Conservation (phyloP, 92 coral and sea anemone species). For the Palythoa heliodiscus region DNA sequence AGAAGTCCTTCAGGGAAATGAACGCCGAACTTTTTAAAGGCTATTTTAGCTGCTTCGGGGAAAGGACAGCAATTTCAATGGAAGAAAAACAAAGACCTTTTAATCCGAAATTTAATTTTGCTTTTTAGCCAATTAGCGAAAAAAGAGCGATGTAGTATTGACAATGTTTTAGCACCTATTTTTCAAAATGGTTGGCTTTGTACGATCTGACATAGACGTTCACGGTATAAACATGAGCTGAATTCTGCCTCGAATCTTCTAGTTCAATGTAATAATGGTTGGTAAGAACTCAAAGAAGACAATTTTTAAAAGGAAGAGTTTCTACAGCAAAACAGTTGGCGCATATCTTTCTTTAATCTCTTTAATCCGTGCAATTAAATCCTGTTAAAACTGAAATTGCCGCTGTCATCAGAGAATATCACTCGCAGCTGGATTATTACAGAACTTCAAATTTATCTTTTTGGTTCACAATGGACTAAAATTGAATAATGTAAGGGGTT, state of each 20-base stretch:
- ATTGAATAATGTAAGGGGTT: too few species aligned
- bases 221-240: background rate
- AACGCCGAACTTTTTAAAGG: background rate
- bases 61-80: background rate
- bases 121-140: slow-evolving; percentile 4
- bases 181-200: background rate
- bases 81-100: slow-evolving; percentile 20
- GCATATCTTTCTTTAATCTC: too few species aligned
- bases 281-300: too few species aligned
- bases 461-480: too few species aligned
- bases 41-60: slow-evolving; percentile 9
- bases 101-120: slow-evolving; percentile 3
- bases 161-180: background rate
- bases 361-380: too few species aligned
- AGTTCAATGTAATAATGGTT: too few species aligned
- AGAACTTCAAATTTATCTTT: too few species aligned
- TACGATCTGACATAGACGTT: background rate
- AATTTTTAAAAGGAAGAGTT: too few species aligned
- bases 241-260: background rate
- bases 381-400: too few species aligned
- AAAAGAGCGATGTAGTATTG: background rate
- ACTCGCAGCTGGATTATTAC: too few species aligned
- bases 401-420: too few species aligned
- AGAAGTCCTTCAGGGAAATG: background rate
- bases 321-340: too few species aligned